These are phyloP conservation scores for Nerophis lumbriciformis DNA, from an alignment of 2,113 vertebrate genomes.

Conservation along the genomic window DNA sequence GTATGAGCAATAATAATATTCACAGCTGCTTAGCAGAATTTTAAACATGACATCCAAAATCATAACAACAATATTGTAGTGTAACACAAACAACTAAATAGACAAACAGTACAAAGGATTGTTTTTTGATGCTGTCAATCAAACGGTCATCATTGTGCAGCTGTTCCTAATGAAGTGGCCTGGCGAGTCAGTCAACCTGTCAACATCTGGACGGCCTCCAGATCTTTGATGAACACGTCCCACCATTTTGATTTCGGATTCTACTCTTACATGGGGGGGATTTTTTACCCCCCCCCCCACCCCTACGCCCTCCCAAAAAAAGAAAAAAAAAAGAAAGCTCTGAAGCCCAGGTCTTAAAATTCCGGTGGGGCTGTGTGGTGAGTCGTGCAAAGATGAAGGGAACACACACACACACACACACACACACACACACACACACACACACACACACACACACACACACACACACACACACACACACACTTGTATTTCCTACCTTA, in stretches of 20 bases:
- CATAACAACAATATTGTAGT: too few species aligned
- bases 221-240: conserved; percentile 55
- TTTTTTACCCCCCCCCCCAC: conserved; percentile 23
- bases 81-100: too few species aligned
- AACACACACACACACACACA: conserved; percentile 56
- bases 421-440: conserved; percentile 33
- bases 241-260: conserved; percentile 15
- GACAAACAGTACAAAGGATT: too few species aligned
- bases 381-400: conserved; percentile 37
- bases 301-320: conserved; percentile 6
- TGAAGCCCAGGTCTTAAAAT: conserved; percentile 61
- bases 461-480: too few species aligned
- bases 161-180: too few species aligned
- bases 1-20: too few species aligned
- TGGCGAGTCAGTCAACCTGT: too few species aligned
- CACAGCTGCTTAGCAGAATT: too few species aligned
- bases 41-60: too few species aligned
- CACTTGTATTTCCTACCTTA: too few species aligned
- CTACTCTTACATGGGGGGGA: conserved; percentile 35
- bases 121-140: too few species aligned
- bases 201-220: conserved; percentile 24
- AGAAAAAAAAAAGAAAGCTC: conserved; percentile 34
- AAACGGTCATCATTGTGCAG: too few species aligned
- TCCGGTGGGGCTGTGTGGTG: conserved; percentile 53
- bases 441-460: conserved; percentile 12